Evolutionary conservation across 1,140 invertebrate species (phyloP).

Genomic region (Conus ventricosus): DNA sequence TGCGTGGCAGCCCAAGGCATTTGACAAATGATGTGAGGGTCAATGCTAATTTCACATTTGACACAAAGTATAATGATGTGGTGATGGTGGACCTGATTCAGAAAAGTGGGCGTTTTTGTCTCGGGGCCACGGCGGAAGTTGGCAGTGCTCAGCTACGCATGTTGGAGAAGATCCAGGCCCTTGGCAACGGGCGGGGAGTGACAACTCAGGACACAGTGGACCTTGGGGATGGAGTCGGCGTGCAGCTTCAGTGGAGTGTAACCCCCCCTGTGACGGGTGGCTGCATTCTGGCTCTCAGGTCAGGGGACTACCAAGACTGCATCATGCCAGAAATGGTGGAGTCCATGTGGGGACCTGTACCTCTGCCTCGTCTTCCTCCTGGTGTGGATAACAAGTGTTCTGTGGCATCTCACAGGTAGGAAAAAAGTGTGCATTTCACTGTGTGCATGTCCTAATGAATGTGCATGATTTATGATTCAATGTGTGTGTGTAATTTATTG

Average conservation of each 20-base stretch:
- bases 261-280: constrained; percentile 57
- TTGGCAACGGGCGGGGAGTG: constrained; percentile 37
- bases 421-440: background rate
- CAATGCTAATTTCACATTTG: constrained; percentile 48
- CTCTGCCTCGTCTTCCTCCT: constrained; percentile 64
- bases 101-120: constrained; percentile 47
- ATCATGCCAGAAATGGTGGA: constrained; percentile 71
- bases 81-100: constrained; percentile 38
- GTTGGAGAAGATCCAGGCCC: constrained; percentile 45
- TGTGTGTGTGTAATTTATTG: too few relatives aligned
- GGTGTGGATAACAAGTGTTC: constrained; percentile 67
- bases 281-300: constrained; percentile 50
- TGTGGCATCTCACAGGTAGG: constrained; percentile 71
- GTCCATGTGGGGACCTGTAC: constrained; percentile 72
- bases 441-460: background rate
- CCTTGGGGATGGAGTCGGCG: constrained; percentile 42
- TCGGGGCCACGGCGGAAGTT: constrained; percentile 39
- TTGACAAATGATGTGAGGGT: constrained; percentile 42
- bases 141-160: constrained; percentile 42
- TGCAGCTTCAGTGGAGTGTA: constrained; percentile 37
- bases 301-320: constrained; percentile 63
- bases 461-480: background rate
- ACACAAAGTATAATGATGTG: constrained; percentile 54
- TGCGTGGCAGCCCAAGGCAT: constrained; percentile 42
- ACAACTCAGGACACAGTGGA: constrained; percentile 39